Conservation (phyloP, 2,888 invertebrate genomes). For the Protonemura montana region DNA sequence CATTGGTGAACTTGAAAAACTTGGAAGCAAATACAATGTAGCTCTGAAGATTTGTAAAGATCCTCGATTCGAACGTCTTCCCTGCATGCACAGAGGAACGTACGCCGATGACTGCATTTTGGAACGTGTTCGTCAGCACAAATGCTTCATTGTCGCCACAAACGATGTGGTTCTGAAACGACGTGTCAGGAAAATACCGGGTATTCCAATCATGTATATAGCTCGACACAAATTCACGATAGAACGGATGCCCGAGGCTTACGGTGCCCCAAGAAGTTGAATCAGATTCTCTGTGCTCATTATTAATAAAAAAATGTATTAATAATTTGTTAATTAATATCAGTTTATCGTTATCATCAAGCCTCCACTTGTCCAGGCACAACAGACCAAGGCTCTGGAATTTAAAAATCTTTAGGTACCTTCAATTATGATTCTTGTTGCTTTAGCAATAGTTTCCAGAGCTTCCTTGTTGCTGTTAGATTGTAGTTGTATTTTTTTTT, state of each 20-base stretch:
- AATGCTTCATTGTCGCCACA: constrained; percentile 99
- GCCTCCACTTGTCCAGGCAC: too few species aligned
- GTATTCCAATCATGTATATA: constrained; percentile 98
- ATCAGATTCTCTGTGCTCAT: too few species aligned
- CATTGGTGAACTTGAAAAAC: constrained; percentile 94
- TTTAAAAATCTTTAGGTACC: too few species aligned
- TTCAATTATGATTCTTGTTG: too few species aligned
- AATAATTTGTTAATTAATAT: too few species aligned
- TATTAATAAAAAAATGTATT: too few species aligned
- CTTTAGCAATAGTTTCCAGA: too few species aligned
- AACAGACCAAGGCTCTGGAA: too few species aligned
- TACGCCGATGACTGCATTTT: constrained; percentile 99
- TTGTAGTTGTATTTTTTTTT: too few species aligned
- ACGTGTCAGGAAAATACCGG: constrained; percentile 95
- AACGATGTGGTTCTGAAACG: constrained; percentile 97
- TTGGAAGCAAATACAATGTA: constrained; percentile 93
- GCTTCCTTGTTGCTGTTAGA: too few species aligned
- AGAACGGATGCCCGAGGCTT: constrained; percentile 99
- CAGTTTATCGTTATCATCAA: too few species aligned
- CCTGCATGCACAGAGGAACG: constrained; percentile 95
- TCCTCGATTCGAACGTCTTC: constrained; percentile 88
- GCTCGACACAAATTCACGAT: constrained; percentile 87
- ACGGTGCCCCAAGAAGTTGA: constrained; percentile 90
- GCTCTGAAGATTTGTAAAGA: constrained; percentile 92
- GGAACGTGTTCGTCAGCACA: constrained; percentile 89